Percentiles rank a stretch among this genome's conserved stretches.
Evolutionary conservation across 2,888 invertebrate genomes (phyloP).

Genomic region (Amphipyra berbera): DNA sequence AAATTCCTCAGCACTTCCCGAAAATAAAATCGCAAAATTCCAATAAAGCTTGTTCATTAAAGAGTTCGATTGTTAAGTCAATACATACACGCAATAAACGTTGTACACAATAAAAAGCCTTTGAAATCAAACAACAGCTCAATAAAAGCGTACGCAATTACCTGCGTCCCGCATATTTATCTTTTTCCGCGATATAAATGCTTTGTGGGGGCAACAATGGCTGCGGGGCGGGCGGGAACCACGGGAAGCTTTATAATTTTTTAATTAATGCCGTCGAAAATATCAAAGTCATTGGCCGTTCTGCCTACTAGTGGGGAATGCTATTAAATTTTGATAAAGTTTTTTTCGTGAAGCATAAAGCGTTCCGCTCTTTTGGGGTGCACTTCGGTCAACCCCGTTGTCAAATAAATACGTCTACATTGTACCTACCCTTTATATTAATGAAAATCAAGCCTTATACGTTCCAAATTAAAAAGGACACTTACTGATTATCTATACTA

Average conservation of each 20-base stretch:
- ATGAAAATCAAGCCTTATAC: constrained; percentile 45
- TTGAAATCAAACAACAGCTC: constrained; percentile 87
- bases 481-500: constrained; percentile 9
- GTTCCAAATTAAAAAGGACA: constrained; percentile 28
- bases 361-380: constrained; percentile 70
- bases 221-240: constrained; percentile 64
- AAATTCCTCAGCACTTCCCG: background rate
- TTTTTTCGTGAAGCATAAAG: constrained; percentile 75
- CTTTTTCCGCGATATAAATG: constrained; percentile 85
- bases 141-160: constrained; percentile 86
- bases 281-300: constrained; percentile 87
- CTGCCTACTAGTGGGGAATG: constrained; percentile 81
- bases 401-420: constrained; percentile 54
- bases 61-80: constrained; percentile 59
- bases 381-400: constrained; percentile 56
- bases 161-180: constrained; percentile 87
- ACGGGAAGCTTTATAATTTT: constrained; percentile 89
- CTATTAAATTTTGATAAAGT: constrained; percentile 80
- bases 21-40: constrained; percentile 23
- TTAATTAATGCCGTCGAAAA: constrained; percentile 89
- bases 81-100: constrained; percentile 65
- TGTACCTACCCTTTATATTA: constrained; percentile 49
- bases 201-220: constrained; percentile 83
- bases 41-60: constrained; percentile 49
- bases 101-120: constrained; percentile 77